These are phyloP conservation scores for Pyrocephalus nanus DNA, from an alignment of 2,797 vertebrate genomes.

Conservation along the genomic window DNA sequence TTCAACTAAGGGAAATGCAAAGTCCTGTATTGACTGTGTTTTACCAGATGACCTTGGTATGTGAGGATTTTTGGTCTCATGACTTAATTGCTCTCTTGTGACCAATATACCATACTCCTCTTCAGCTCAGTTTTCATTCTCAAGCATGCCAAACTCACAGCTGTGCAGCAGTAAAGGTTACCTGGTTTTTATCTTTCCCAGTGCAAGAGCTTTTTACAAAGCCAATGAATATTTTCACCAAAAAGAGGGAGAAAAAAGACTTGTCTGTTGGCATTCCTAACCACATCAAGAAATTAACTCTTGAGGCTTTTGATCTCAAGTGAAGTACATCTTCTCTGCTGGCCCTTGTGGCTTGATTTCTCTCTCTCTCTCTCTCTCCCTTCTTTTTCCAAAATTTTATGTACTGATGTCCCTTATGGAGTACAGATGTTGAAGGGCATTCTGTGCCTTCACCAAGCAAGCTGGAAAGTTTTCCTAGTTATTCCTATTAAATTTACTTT, in stretches of 20 bases:
- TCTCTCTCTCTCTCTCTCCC: neutral
- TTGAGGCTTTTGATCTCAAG: neutral
- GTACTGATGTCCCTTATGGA: neutral
- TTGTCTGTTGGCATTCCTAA: neutral
- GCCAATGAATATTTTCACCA: neutral
- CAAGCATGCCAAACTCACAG: neutral
- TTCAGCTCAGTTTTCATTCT: neutral
- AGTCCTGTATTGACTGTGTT: neutral
- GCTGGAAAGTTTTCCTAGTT: neutral
- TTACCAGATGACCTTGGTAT: neutral
- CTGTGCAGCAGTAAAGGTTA: rapidly evolving
- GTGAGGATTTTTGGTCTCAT: neutral
- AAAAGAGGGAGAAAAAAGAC: neutral
- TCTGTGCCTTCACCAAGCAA: neutral
- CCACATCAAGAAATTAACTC: neutral
- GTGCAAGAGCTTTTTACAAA: neutral
- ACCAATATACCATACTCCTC: neutral
- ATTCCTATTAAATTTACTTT: neutral
- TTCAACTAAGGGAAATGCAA: neutral
- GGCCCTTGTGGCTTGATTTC: neutral
- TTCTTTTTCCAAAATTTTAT: neutral
- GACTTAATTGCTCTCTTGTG: neutral
- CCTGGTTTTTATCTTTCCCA: neutral
- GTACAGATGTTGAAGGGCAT: neutral
- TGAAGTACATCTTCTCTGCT: neutral